phyloP scores from a whole-genome alignment of 1,140 invertebrate genomes.

The Epicauta chinensis region DNA sequence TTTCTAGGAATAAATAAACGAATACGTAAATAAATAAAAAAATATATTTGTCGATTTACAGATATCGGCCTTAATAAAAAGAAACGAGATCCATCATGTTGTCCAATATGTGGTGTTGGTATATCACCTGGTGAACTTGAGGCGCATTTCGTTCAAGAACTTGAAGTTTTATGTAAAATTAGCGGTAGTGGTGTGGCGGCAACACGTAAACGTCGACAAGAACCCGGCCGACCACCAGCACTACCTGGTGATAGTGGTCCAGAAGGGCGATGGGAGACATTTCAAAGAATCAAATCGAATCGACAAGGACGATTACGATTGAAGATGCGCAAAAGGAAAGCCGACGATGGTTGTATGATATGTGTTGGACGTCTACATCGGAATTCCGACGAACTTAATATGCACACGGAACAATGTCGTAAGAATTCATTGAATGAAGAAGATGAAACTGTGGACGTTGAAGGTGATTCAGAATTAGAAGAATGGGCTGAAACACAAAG shows the following conservation, averaged over 20 bases:
- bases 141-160: slow-evolving; percentile 69
- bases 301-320: slow-evolving; percentile 58
- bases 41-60: slow-evolving; percentile 10
- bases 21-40: background rate
- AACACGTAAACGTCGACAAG: slow-evolving; percentile 45
- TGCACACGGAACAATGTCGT: slow-evolving; percentile 65
- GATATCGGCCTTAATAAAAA: slow-evolving; percentile 37
- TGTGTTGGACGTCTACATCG: slow-evolving; percentile 59
- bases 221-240: slow-evolving; percentile 43
- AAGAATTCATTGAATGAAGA: slow-evolving; percentile 42
- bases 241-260: slow-evolving; percentile 49
- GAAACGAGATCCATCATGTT: slow-evolving; percentile 49
- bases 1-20: background rate
- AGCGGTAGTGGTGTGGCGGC: slow-evolving; percentile 42
- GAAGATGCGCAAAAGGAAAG: slow-evolving; percentile 59
- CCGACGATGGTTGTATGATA: slow-evolving; percentile 71
- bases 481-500: slow-evolving; percentile 40
- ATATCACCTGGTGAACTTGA: slow-evolving; percentile 69
- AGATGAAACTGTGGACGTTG: slow-evolving; percentile 50
- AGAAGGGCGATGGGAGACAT: slow-evolving; percentile 77
- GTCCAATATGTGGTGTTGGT: slow-evolving; percentile 74
- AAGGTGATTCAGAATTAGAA: slow-evolving; percentile 44
- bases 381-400: slow-evolving; percentile 62
- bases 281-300: slow-evolving; percentile 75
- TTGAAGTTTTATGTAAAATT: slow-evolving; percentile 68